Conservation (phyloP, 2,797 vertebrate species). For the Enteromius fasciolatus region DNA sequence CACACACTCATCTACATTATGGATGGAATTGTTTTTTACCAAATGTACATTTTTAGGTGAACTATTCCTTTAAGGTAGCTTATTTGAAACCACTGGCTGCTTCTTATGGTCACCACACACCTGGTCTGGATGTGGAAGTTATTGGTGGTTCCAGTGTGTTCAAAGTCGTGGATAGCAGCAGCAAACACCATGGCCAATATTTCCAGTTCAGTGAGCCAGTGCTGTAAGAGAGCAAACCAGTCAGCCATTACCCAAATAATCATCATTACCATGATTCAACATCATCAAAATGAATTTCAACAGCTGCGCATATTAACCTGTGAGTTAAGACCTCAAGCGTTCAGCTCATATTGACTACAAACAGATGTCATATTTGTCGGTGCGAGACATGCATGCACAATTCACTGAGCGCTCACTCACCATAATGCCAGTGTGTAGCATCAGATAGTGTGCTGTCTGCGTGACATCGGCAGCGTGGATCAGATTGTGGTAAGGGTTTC, state of each 20-base stretch:
- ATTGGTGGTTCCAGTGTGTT: constrained; percentile 97
- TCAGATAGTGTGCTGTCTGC: constrained; percentile 96
- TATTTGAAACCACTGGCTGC: not conserved
- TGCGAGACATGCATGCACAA: constrained; percentile 1
- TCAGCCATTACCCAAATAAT: constrained; percentile 24
- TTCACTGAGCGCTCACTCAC: constrained; percentile 72
- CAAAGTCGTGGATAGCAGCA: constrained; percentile 96
- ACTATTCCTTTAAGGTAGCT: not conserved
- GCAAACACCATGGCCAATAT: constrained; percentile 98
- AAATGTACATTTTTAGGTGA: no score
- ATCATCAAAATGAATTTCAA: not conserved
- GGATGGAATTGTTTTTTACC: not conserved
- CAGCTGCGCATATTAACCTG: constrained; percentile 8
- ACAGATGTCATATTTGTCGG: constrained; percentile 24
- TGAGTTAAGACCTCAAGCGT: not conserved
- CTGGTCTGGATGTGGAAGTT: constrained; percentile 99
- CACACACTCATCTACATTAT: not conserved
- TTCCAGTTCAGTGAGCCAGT: constrained; percentile 99
- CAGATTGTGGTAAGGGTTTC: constrained; percentile 97
- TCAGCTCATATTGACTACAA: constrained; percentile 5
- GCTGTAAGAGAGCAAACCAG: constrained; percentile 72
- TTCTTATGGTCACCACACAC: constrained; percentile 66
- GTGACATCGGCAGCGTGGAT: constrained; percentile 96
- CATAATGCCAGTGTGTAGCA: constrained; percentile 97
- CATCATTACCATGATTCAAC: not conserved